Percentiles rank a stretch among this genome's conserved stretches.
Evolutionary conservation across 2,888 invertebrate genomes (phyloP).

Genomic region (Synanthedon formicaeformis): DNA sequence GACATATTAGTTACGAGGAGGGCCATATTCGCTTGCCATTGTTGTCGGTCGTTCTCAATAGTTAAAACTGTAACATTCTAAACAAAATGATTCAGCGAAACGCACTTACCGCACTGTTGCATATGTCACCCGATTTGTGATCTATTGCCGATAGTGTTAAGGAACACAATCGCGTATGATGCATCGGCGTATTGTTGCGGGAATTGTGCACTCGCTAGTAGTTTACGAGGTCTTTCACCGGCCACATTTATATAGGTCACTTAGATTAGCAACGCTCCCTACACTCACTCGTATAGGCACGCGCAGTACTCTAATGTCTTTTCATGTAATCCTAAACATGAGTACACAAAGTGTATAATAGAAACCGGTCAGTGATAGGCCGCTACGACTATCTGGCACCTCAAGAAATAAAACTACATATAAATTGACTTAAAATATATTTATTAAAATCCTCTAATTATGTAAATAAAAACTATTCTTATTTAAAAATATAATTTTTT

Average conservation of each 20-base stretch:
- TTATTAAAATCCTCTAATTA: too few species aligned
- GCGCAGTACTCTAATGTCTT: background rate
- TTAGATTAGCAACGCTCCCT: slow-evolving; percentile 61
- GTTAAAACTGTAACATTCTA: slow-evolving; percentile 31
- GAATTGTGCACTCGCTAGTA: slow-evolving; percentile 60
- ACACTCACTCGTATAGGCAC: slow-evolving; percentile 13
- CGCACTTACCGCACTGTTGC: slow-evolving; percentile 11
- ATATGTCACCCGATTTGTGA: slow-evolving; percentile 22
- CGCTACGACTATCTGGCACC: too few species aligned
- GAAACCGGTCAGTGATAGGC: too few species aligned
- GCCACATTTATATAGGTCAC: slow-evolving; percentile 61
- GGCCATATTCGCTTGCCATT: too few species aligned
- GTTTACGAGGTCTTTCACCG: slow-evolving; percentile 71
- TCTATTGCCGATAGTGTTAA: slow-evolving; percentile 29
- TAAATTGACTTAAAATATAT: too few species aligned
- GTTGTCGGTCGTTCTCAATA: slow-evolving; percentile 15
- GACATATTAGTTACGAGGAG: too few species aligned
- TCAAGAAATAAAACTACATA: too few species aligned
- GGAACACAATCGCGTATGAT: slow-evolving; percentile 33
- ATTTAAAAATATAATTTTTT: too few species aligned
- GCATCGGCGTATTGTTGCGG: slow-evolving; percentile 33
- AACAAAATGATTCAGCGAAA: slow-evolving; percentile 56
- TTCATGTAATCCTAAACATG: too few species aligned
- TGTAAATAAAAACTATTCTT: too few species aligned
- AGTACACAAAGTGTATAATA: too few species aligned